A percentile compares a stretch with the other conserved stretches of the same genome.
Evolutionary conservation across 1,140 invertebrate genomes (phyloP).

Genomic region (Brachionus paranguensis): DNA sequence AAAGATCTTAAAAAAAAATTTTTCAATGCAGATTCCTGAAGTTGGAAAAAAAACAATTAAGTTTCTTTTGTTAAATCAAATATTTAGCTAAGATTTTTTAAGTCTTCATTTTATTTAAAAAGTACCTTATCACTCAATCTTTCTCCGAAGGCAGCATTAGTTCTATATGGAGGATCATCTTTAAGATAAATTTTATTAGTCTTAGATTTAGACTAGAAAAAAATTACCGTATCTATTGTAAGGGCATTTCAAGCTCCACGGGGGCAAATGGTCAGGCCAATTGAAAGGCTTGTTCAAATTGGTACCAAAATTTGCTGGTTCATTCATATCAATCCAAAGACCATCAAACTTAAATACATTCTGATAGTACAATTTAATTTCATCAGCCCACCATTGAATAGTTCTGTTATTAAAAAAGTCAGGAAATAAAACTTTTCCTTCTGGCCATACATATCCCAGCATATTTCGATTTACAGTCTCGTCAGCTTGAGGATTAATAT

Average conservation of each 20-base stretch:
- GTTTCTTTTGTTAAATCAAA: not conserved
- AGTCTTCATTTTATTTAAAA: not conserved
- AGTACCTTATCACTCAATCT: not conserved
- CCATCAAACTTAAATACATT: conserved; percentile 66
- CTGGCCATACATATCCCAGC: conserved; percentile 65
- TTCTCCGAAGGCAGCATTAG: conserved; percentile 19
- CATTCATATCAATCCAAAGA: conserved; percentile 52
- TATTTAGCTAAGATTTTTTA: not conserved
- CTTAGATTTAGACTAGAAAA: not conserved
- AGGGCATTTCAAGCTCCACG: conserved; percentile 68
- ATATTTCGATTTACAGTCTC: conserved; percentile 41
- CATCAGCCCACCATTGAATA: conserved; percentile 67
- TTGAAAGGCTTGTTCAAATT: conserved; percentile 52
- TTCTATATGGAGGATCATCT: conserved; percentile 57
- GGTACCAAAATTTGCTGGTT: conserved; percentile 53
- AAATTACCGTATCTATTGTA: conserved; percentile 55
- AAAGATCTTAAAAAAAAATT: conserved; percentile 32
- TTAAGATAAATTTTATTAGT: not conserved
- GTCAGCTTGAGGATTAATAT: conserved; percentile 41
- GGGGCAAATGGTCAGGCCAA: conserved; percentile 60
- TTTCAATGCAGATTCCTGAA: not conserved
- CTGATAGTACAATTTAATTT: conserved; percentile 64
- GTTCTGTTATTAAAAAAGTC: conserved; percentile 77
- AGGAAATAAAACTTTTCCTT: conserved; percentile 67
- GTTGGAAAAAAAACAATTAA: not conserved